phyloP scores from a whole-genome alignment of 2,797 vertebrate genomes.

The Sebastes variabilis region DNA sequence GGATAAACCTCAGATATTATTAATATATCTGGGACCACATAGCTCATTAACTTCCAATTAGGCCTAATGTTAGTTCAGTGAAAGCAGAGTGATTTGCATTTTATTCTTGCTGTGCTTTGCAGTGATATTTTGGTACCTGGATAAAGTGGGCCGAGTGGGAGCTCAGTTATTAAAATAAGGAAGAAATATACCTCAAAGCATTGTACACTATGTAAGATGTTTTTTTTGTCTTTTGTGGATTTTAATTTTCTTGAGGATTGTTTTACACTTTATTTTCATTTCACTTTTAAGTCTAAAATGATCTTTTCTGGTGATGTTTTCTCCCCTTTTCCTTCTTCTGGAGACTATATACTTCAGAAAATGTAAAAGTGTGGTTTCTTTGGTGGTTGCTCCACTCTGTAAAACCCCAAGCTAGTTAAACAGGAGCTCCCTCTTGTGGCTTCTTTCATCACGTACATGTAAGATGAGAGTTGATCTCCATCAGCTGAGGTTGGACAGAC shows the following conservation, averaged over 20 bases:
- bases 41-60: slow-evolving; percentile 58
- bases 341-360: neutral
- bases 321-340: neutral
- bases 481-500: neutral
- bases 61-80: slow-evolving; percentile 30
- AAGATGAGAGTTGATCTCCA: neutral
- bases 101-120: slow-evolving; percentile 24
- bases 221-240: neutral
- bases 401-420: neutral
- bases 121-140: slow-evolving; percentile 12
- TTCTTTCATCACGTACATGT: neutral
- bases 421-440: slow-evolving; percentile 36
- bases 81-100: slow-evolving; percentile 38
- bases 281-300: neutral
- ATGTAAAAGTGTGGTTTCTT: neutral
- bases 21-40: slow-evolving; percentile 17
- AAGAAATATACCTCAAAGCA: neutral
- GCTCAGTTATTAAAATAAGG: neutral
- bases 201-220: neutral
- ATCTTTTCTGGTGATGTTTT: neutral
- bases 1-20: slow-evolving; percentile 20
- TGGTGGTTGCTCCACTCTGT: no score
- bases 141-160: slow-evolving; percentile 14
- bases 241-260: neutral
- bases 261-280: neutral